Percentiles rank a stretch among this genome's conserved stretches.
Conservation (phyloP, 2,797 vertebrate species). For the Novumbra hubbsi region DNA sequence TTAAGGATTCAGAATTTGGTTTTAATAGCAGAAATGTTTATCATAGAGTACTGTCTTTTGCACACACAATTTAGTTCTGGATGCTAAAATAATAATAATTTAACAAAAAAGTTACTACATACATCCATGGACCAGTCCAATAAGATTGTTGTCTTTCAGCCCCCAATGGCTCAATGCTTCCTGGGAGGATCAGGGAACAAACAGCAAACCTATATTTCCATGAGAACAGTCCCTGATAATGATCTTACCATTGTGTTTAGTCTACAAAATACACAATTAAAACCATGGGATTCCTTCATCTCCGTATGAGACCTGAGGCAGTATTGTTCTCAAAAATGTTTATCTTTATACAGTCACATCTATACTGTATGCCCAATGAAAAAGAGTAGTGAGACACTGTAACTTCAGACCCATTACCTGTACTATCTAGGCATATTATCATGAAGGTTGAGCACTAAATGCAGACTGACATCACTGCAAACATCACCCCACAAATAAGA, state of each 20-base stretch:
- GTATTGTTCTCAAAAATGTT: slow-evolving; percentile 2
- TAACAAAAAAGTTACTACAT: not conserved
- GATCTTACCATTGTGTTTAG: not conserved
- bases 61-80: not conserved
- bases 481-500: no score
- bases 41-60: not conserved
- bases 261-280: slow-evolving; percentile 3
- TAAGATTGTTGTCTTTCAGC: slow-evolving; percentile 20
- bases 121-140: not conserved
- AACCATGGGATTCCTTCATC: not conserved
- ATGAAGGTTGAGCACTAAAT: not conserved
- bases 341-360: slow-evolving; percentile 1
- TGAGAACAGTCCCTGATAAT: slow-evolving; percentile 1
- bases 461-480: no score
- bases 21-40: not conserved
- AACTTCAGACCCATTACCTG: not conserved
- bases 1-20: not conserved
- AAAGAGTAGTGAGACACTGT: not conserved
- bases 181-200: slow-evolving; percentile 7
- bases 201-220: not conserved
- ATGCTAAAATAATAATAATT: not conserved
- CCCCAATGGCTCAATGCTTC: slow-evolving; percentile 24
- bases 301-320: not conserved
- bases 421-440: not conserved
- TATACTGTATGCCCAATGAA: not conserved